Conservation (phyloP, 1,140 invertebrate species). For the Panagrolaimus sp. region DNA sequence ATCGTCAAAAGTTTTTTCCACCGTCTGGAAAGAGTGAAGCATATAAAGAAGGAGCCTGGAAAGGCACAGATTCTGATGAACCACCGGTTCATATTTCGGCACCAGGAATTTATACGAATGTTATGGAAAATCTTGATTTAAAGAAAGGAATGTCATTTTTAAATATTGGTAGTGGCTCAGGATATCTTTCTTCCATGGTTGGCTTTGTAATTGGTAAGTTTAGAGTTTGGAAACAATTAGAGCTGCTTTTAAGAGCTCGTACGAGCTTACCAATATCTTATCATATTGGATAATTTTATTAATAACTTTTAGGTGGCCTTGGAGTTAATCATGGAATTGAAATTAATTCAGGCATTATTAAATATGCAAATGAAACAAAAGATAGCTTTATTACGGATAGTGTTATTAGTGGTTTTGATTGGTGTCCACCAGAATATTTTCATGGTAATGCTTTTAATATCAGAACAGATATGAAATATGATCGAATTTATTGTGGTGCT, state of each 20-base stretch:
- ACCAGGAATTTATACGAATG: conserved; percentile 80
- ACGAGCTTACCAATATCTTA: conserved; percentile 23
- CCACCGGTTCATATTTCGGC: conserved; percentile 76
- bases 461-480: neutral
- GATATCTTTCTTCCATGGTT: conserved; percentile 80
- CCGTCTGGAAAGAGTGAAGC: conserved; percentile 67
- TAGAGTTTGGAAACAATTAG: too few species aligned
- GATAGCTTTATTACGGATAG: conserved; percentile 70
- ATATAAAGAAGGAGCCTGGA: conserved; percentile 79
- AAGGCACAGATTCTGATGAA: conserved; percentile 59
- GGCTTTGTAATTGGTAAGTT: conserved; percentile 76
- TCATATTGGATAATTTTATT: neutral
- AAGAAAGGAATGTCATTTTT: conserved; percentile 73
- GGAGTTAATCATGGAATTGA: conserved; percentile 71
- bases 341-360: conserved; percentile 70
- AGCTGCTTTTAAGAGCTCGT: too few species aligned
- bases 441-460: neutral
- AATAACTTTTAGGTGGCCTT: conserved; percentile 21
- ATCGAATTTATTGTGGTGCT: neutral
- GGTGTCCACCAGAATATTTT: conserved; percentile 73
- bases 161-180: conserved; percentile 81
- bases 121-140: conserved; percentile 75
- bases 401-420: conserved; percentile 73
- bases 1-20: conserved; percentile 75
- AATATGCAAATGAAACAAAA: conserved; percentile 71